phyloP scores from a whole-genome alignment of 1,140 invertebrate genomes.

The Macrostomum lignano region DNA sequence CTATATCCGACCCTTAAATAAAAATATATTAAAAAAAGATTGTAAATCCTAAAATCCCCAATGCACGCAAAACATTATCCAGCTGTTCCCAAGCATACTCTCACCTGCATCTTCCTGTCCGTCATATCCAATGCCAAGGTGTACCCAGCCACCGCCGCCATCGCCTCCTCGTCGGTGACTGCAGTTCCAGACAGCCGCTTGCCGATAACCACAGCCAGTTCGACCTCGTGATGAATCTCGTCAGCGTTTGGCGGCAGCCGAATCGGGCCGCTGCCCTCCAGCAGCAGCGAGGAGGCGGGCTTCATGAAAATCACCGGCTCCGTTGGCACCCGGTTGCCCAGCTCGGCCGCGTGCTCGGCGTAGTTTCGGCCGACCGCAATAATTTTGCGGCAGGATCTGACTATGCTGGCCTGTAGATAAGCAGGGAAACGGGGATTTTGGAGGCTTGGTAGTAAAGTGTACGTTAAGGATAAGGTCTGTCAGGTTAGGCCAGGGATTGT shows the following conservation, averaged over 20 bases:
- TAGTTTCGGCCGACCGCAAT: slow-evolving; percentile 35
- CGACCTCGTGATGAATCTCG: slow-evolving; percentile 46
- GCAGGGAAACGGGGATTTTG: too few species aligned
- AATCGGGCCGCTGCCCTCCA: slow-evolving; percentile 32
- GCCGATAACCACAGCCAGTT: slow-evolving; percentile 45
- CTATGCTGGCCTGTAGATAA: slow-evolving; percentile 13
- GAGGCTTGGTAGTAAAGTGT: too few species aligned
- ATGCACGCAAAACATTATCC: too few species aligned
- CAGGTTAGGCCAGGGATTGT: too few species aligned
- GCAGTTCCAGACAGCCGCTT: slow-evolving; percentile 29
- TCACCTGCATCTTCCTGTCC: too few species aligned
- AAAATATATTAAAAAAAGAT: too few species aligned
- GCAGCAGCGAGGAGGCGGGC: slow-evolving; percentile 38
- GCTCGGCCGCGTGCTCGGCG: slow-evolving; percentile 34
- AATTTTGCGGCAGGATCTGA: slow-evolving; percentile 30
- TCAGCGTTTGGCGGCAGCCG: slow-evolving; percentile 32
- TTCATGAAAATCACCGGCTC: slow-evolving; percentile 44
- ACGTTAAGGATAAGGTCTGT: too few species aligned
- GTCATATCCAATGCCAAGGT: slow-evolving; percentile 47
- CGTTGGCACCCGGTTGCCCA: slow-evolving; percentile 36
- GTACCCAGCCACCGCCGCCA: slow-evolving; percentile 40
- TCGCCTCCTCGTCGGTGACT: slow-evolving; percentile 33
- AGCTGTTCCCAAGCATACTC: too few species aligned
- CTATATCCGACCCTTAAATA: too few species aligned
- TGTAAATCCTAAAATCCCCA: too few species aligned